phyloP scores from a whole-genome alignment of 2,113 vertebrate genomes.

The Globicephala melas region DNA sequence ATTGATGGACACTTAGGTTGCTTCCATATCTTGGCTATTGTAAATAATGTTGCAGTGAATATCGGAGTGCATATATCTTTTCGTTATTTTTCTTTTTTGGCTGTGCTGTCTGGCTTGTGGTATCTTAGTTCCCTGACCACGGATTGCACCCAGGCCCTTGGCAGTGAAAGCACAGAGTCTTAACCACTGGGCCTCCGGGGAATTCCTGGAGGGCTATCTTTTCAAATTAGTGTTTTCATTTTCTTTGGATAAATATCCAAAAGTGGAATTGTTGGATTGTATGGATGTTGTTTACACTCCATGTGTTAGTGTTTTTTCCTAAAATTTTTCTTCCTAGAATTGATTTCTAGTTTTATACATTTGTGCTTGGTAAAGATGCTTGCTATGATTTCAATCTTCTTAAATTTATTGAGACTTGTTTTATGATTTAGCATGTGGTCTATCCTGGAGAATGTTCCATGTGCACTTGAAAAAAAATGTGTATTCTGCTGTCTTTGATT shows the following conservation, averaged over 20 bases:
- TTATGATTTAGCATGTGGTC: neutral
- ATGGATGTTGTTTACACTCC: neutral
- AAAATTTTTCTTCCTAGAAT: neutral
- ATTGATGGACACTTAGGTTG: neutral
- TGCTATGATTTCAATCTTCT: neutral
- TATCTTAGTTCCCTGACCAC: neutral
- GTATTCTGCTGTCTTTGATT: neutral
- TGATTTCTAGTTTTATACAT: neutral
- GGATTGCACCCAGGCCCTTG: neutral
- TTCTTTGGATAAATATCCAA: neutral
- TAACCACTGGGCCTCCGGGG: neutral
- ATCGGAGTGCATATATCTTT: neutral
- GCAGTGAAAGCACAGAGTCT: neutral
- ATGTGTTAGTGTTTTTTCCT: neutral
- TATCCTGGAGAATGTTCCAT: neutral
- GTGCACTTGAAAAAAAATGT: neutral
- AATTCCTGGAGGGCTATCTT: neutral
- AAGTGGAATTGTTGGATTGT: neutral
- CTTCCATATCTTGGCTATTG: neutral
- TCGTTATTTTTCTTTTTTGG: neutral
- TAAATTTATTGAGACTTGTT: neutral
- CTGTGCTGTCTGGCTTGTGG: neutral
- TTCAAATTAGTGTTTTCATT: neutral
- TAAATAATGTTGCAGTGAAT: neutral
- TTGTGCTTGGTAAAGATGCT: neutral